These are phyloP conservation scores for Heliocidaris erythrogramma DNA, from an alignment of 35 echinoderm and acorn worm genomes.

Conservation along the genomic window DNA sequence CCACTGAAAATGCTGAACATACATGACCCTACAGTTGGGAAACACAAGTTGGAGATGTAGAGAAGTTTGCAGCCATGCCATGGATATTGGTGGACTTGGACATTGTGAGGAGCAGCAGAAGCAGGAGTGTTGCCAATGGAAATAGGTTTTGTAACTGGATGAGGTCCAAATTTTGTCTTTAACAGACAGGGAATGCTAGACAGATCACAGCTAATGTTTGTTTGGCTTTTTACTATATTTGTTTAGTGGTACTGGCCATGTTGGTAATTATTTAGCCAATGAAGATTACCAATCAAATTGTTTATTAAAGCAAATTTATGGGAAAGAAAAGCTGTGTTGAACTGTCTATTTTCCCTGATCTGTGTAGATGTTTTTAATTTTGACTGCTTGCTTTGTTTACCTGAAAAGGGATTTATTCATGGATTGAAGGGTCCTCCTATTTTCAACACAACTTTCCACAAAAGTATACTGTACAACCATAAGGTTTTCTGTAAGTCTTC, in stretches of 20 bases:
- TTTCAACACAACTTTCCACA: not conserved
- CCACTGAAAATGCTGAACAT: not conserved
- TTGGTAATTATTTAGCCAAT: not conserved
- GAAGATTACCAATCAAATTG: not conserved
- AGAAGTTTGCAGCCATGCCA: not conserved
- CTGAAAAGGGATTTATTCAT: not conserved
- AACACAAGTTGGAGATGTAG: not conserved
- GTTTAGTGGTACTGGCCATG: not conserved
- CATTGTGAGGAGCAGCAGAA: not conserved
- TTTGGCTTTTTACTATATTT: not conserved
- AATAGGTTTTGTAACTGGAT: conserved; percentile 36
- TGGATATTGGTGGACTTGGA: not conserved
- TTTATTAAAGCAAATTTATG: not conserved
- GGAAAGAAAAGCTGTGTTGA: not conserved
- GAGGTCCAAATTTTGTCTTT: conserved; percentile 17
- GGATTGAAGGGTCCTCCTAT: not conserved
- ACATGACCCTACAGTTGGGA: not conserved
- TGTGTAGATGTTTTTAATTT: not conserved
- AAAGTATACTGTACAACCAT: no score
- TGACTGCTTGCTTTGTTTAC: not conserved
- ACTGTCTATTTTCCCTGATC: not conserved
- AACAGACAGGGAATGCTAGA: not conserved
- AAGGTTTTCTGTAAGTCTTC: not conserved
- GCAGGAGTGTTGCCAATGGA: not conserved
- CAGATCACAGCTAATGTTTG: not conserved